Evolutionary conservation across 2,797 vertebrate genomes (phyloP), one percentile per base, ranked within the genome.

Genomic region (Bradypus variegatus): DNA sequence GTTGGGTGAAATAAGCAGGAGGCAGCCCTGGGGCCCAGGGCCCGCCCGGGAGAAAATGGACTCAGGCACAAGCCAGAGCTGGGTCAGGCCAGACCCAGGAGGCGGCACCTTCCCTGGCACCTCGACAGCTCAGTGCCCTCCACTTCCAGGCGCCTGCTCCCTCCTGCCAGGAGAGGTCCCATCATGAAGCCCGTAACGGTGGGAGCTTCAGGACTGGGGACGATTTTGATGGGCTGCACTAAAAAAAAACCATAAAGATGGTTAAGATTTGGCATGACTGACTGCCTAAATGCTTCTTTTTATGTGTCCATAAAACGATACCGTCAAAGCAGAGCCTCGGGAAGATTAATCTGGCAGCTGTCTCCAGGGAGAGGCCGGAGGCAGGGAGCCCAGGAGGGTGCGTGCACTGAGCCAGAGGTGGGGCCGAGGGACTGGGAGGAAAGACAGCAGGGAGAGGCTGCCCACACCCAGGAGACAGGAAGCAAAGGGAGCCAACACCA

Each of bases 181-280:
- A 23, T 41, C 48, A 7, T 38, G n/a, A 81, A 55, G 23, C 19
- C 50, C 21, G 7, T 38, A 80, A 92, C 83, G 1, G 13, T 53
- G 65, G 73, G 18, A 48, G 65, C 82, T 91, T 89, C 31, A 50
- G 85, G 78, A 19, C 70, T 69, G 80, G 62, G 58, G 90, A 92
- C 88, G 38, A 53, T 77, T 92, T 92, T 93, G 93, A 94, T 88
- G 86, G 70, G 79, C 41, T 64, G 5, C 94, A 88, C 86, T 94
- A 86, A 95, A 95, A 89, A n/a, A 89, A n/a, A 50, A 86, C 92
- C 94, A 88, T 94, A 92, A 94, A 94, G 83, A 81, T 76, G 83
- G 88, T 90, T 92, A 90, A 90, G 88, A 91, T 82, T 92, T 83
- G 86, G 64, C 85, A 93, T 84, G 95, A 93, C 85, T 64, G 79